Percentiles rank a stretch among this genome's conserved stretches.
Evolutionary conservation across 2,888 invertebrate genomes (phyloP).

Genomic region (Caradrina clavipalpis): DNA sequence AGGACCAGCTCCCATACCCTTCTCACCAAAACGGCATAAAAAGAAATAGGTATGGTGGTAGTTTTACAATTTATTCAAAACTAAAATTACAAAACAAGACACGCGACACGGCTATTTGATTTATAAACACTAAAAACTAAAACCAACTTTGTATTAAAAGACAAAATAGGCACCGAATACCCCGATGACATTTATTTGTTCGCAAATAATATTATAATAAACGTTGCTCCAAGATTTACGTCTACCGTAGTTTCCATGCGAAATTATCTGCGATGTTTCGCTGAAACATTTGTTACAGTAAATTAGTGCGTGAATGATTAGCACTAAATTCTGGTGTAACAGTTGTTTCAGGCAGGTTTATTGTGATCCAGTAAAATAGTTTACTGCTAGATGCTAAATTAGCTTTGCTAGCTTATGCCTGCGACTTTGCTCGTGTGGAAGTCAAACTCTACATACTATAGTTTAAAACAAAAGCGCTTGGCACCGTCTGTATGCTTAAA

Average conservation of each 20-base stretch:
- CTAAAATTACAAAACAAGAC: too few relatives aligned
- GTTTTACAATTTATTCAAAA: too few relatives aligned
- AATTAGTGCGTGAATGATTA: conserved; percentile 50
- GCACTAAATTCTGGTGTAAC: conserved; percentile 44
- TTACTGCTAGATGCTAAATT: background rate
- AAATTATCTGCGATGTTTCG: conserved; percentile 30
- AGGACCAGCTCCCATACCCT: too few relatives aligned
- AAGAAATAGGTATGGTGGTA: too few relatives aligned
- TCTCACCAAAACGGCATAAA: too few relatives aligned
- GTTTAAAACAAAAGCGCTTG: too few relatives aligned
- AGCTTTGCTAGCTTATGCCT: background rate
- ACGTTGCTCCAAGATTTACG: conserved; percentile 25
- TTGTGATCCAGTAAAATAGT: conserved; percentile 5
- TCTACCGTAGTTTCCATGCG: background rate
- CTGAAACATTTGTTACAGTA: conserved; percentile 28
- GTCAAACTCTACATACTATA: too few relatives aligned
- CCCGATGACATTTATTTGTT: conserved; percentile 22
- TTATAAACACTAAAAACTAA: background rate
- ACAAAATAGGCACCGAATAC: background rate
- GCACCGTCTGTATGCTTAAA: too few relatives aligned
- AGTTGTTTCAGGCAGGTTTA: conserved; percentile 17
- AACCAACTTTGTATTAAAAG: conserved; percentile 12
- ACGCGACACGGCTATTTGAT: too few relatives aligned
- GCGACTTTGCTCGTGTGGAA: too few relatives aligned
- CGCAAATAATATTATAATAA: conserved; percentile 31